Conservation (phyloP, 1,140 invertebrate genomes). For the Pectinophora gossypiella region DNA sequence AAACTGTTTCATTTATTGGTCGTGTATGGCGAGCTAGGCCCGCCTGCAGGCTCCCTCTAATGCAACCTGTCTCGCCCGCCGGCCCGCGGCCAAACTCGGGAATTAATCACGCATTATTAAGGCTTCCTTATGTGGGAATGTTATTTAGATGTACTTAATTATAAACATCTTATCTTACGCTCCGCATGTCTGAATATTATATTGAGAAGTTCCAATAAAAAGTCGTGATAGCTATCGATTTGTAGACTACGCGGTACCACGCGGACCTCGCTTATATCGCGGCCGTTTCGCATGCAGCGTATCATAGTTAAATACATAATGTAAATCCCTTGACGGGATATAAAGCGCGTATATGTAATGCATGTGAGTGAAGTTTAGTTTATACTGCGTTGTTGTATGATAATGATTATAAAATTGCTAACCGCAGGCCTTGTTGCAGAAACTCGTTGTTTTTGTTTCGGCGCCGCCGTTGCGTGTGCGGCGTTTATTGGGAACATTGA, state of each 20-base stretch:
- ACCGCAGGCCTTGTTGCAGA: constrained; percentile 27
- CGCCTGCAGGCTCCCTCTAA: constrained; percentile 9
- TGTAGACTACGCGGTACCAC: no score
- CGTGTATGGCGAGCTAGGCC: background rate
- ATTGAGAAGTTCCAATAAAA: background rate
- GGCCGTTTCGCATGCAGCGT: background rate
- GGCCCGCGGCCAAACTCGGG: constrained; percentile 21
- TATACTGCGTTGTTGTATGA: constrained; percentile 8
- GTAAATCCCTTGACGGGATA: background rate
- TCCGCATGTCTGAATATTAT: background rate
- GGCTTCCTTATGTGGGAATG: constrained; percentile 29
- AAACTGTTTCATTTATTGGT: background rate
- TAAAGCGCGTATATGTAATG: background rate
- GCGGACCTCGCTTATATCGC: no score
- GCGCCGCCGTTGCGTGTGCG: constrained; percentile 26
- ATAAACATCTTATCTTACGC: constrained; percentile 7
- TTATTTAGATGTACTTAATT: constrained; percentile 13
- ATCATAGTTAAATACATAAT: background rate
- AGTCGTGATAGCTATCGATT: no score
- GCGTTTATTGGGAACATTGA: constrained; percentile 35
- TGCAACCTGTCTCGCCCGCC: constrained; percentile 12
- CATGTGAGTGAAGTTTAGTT: background rate
- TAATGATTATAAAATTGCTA: constrained; percentile 32
- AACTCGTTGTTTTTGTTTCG: constrained; percentile 29
- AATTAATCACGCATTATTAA: constrained; percentile 41